Evolutionary conservation across 1,140 invertebrate species (phyloP), one percentile per base, ranked within the genome.

Genomic region (Ceratoteleas bidentatus): DNA sequence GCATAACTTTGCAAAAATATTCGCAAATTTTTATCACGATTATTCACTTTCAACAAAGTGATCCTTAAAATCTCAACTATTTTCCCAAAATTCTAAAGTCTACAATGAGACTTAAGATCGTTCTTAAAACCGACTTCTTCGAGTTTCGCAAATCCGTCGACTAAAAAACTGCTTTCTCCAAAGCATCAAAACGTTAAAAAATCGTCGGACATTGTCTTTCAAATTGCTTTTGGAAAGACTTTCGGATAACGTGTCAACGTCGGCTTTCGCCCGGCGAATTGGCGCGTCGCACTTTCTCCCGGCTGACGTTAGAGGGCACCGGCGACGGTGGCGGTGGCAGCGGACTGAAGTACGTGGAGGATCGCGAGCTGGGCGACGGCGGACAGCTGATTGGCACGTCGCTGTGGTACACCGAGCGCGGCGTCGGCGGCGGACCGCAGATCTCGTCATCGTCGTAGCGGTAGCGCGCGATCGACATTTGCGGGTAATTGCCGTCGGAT

Each of bases 341-440:
- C 74, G 92, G 96, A 88, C 92, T 96, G 89, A 94, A 96, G 92
- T 94, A 96, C 24, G 94, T 96, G 77, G 93, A 95, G 24, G 93
- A 96, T 89, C 93, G 93, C 87, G 95, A 96, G 43, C 95, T 96
- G 1, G 96, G 96, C 9, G 95, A 96, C 3, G 95, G 95, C 6
- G 96, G 95, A 87, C 95, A 96, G 68, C 94, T 94, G 15, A 92
- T 92, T 34, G 92, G 91, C 16, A 92, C 90, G 76, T 94, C 94
- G 83, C 94, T 94, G 62, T 95, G 94, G 78, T 95, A 96, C 85
- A 96, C 94, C 9, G 95, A 96, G 60, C 95, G 90, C 14, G 96
- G 96, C 0, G 96, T 96, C 6, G 97, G 97, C 7, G 97, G 96
- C 13, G 97, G 97, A 9, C 96, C 95, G 86, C 94, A 95, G 0